These are phyloP conservation scores for Drosophila acutilabella DNA, from an alignment of 2,888 invertebrate species.

Conservation along the genomic window DNA sequence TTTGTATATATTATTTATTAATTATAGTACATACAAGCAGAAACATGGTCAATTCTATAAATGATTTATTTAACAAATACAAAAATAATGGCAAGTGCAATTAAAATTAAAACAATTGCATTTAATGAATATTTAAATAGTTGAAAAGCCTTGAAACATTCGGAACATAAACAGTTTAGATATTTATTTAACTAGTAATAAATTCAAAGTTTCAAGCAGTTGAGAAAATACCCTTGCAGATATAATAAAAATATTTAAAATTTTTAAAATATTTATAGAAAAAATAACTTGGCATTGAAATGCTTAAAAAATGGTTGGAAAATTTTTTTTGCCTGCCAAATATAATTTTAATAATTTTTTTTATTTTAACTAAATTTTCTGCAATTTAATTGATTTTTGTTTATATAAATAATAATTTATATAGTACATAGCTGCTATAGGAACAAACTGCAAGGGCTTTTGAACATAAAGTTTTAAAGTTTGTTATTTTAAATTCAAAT, in stretches of 20 bases:
- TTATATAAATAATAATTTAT: neutral
- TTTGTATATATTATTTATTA: constrained; percentile 4
- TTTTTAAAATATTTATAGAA: no score
- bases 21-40: constrained; percentile 42
- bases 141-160: constrained; percentile 13
- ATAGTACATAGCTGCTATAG: neutral
- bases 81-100: constrained; percentile 79
- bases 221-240: neutral
- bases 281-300: no score
- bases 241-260: no score
- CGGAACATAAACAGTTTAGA: constrained; percentile 44
- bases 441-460: neutral
- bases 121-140: constrained; percentile 35
- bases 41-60: constrained; percentile 17
- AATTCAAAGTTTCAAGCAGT: neutral
- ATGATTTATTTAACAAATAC: constrained; percentile 49
- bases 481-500: constrained; percentile 25
- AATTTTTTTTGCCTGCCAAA: no score
- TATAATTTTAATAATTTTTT: no score
- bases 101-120: constrained; percentile 30
- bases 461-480: neutral
- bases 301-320: no score
- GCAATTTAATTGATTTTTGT: neutral
- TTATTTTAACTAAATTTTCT: no score
- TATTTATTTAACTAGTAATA: constrained; percentile 19